These are phyloP conservation scores for Sinotaia quadrata DNA, from an alignment of 2,888 invertebrate genomes.

Conservation along the genomic window DNA sequence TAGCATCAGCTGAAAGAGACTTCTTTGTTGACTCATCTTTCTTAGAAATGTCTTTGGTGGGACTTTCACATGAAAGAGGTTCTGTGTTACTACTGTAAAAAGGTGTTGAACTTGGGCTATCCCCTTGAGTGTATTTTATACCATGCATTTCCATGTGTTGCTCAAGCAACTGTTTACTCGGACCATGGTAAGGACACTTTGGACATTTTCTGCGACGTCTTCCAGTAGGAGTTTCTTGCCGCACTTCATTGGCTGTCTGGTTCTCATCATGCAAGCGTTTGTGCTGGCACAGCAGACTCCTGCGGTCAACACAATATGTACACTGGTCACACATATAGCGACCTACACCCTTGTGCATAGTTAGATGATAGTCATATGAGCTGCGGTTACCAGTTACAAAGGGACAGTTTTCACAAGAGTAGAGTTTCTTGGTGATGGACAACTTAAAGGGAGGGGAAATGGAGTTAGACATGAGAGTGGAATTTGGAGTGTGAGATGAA, in stretches of 20 bases:
- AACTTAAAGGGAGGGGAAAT: constrained; percentile 37
- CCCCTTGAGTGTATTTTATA: too few species aligned
- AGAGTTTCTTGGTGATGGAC: constrained; percentile 38
- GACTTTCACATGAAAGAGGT: constrained; percentile 24
- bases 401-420: constrained; percentile 47
- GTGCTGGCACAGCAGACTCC: constrained; percentile 58
- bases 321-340: constrained; percentile 55
- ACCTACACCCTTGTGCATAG: constrained; percentile 37
- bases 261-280: constrained; percentile 50
- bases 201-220: constrained; percentile 50
- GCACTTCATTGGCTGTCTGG: neutral
- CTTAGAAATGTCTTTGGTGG: constrained; percentile 40
- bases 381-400: constrained; percentile 44
- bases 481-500: neutral
- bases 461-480: neutral
- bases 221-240: constrained; percentile 14
- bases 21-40: constrained; percentile 45
- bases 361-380: constrained; percentile 41
- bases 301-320: constrained; percentile 58
- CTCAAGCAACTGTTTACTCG: constrained; percentile 47
- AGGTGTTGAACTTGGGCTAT: neutral
- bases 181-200: constrained; percentile 56
- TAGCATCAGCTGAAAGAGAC: constrained; percentile 29
- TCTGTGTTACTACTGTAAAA: neutral
- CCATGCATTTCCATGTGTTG: constrained; percentile 52